These are phyloP conservation scores for Geotrypetes seraphini DNA, from an alignment of 2,797 vertebrate species.

Conservation along the genomic window DNA sequence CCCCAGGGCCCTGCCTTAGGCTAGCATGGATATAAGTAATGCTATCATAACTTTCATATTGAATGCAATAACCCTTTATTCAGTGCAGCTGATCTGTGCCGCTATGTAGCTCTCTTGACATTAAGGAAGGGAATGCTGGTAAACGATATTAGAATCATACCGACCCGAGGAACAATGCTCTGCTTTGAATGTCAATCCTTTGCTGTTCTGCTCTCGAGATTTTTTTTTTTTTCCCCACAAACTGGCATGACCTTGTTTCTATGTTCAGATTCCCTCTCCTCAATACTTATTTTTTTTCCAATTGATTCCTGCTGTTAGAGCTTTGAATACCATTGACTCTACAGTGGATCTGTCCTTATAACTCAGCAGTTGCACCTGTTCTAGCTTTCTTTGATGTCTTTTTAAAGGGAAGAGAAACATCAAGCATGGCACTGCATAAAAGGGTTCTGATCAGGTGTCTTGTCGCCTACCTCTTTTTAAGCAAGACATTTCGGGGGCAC, in stretches of 20 bases:
- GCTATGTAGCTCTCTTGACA: not conserved
- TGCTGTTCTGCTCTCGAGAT: not conserved
- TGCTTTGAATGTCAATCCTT: conserved; percentile 1
- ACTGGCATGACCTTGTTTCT: conserved; percentile 36
- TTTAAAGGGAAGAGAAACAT: too few relatives aligned
- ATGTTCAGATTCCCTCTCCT: conserved; percentile 27
- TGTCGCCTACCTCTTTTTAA: too few relatives aligned
- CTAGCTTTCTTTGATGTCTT: conserved; percentile 19
- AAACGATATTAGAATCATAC: conserved; percentile 4
- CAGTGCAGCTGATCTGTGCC: conserved; percentile 10
- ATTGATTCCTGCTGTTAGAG: conserved; percentile 22
- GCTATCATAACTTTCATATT: too few relatives aligned
- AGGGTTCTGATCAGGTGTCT: too few relatives aligned
- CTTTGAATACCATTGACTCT: conserved; percentile 37
- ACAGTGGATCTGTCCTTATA: conserved; percentile 16
- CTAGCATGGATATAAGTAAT: too few relatives aligned
- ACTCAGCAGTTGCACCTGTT: conserved; percentile 33
- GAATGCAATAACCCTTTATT: not conserved
- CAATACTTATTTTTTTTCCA: conserved; percentile 8
- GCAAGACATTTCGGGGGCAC: too few relatives aligned
- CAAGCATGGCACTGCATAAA: too few relatives aligned
- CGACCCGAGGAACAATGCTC: not conserved
- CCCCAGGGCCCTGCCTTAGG: too few relatives aligned
- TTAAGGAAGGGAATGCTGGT: not conserved
- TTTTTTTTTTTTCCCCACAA: conserved; percentile 14